Evolutionary conservation across 2,113 vertebrate species (phyloP), one percentile per base, ranked within the genome.

Genomic region (Alethe castanea): DNA sequence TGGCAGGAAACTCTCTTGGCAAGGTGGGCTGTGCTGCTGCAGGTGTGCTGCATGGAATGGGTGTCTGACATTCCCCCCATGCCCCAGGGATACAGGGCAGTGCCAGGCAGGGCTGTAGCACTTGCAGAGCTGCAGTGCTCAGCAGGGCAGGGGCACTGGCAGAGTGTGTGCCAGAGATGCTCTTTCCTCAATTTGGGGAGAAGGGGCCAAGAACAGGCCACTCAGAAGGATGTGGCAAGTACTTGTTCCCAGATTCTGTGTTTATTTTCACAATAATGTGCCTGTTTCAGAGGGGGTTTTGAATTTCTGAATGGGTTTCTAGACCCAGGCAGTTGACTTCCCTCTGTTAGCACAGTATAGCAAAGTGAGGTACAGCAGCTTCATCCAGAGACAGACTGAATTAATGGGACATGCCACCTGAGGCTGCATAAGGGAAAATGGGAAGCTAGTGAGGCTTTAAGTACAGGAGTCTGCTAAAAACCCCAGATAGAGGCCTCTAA

Each of bases 11-110:
- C 10, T 25, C 10, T 19, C 26, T 62, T 52, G 47, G 19, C n/a
- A 28, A 36, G n/a, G 36, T 23, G 53, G n/a, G 9, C 47, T 23
- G 48, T 42, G 24, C 52, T 31, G 60, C 56, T 69, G 54, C 73
- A 61, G 53, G 36, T 20, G 11, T 33, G 45, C 72, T 86, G 26
- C 38, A 5, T 11, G 64, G 47, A 33, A 16, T 4, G 20, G 35
- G 7, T 31, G 33, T 48, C 31, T 35, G 35, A 6, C 35, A 15
- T 8, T 25, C 17, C 42, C 65, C 0, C 20, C 5, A 1, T 4
- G 12, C 8, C n/a, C 40, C 20, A 57, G 57, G 24, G 25, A 5
- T 3, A 1, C 29, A 15, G 10, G 0, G 65, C 5, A 16, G n/a
- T 6, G 14, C 5, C 35, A 24, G 40, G 19, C 48, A 35, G 81